Percentiles rank a stretch among this genome's conserved stretches.
Conservation (phyloP, 2,888 invertebrate species). For the Cheilosia scutellata region DNA sequence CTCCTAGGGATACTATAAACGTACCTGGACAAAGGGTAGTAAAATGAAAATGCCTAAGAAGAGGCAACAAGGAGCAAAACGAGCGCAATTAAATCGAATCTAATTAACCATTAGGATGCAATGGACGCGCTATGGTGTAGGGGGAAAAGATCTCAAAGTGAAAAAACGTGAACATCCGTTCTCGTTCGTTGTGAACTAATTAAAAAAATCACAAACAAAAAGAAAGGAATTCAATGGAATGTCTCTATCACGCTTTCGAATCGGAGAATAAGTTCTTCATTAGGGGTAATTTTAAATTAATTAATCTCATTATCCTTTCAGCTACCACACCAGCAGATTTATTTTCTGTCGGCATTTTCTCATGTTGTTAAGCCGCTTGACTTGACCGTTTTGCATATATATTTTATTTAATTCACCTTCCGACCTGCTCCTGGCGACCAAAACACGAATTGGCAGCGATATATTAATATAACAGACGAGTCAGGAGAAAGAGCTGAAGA, state of each 20-base stretch:
- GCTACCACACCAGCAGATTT: conserved; percentile 28
- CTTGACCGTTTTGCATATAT: conserved; percentile 10
- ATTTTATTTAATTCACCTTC: too few species aligned
- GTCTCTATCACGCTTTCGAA: conserved; percentile 36
- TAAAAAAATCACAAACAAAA: conserved; percentile 40
- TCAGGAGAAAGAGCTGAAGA: too few species aligned
- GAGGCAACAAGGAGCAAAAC: conserved; percentile 17
- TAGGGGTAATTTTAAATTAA: conserved; percentile 62
- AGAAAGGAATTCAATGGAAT: conserved; percentile 30
- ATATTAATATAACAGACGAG: too few species aligned
- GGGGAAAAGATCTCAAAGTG: conserved; percentile 7
- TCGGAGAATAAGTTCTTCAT: conserved; percentile 52
- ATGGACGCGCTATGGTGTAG: background rate
- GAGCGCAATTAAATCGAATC: conserved; percentile 45
- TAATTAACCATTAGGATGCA: conserved; percentile 36
- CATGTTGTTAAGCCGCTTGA: background rate
- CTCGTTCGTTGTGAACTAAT: conserved; percentile 41
- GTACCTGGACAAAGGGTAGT: too few species aligned
- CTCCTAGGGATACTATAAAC: too few species aligned
- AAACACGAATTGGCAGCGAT: too few species aligned
- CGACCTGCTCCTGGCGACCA: too few species aligned
- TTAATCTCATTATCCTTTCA: conserved; percentile 64
- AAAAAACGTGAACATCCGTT: conserved; percentile 29
- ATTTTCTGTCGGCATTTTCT: conserved; percentile 18
- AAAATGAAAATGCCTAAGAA: too few species aligned